Evolutionary conservation across 64 coral and sea anemone genomes (phyloP).

Genomic region (Anthopleura sola): DNA sequence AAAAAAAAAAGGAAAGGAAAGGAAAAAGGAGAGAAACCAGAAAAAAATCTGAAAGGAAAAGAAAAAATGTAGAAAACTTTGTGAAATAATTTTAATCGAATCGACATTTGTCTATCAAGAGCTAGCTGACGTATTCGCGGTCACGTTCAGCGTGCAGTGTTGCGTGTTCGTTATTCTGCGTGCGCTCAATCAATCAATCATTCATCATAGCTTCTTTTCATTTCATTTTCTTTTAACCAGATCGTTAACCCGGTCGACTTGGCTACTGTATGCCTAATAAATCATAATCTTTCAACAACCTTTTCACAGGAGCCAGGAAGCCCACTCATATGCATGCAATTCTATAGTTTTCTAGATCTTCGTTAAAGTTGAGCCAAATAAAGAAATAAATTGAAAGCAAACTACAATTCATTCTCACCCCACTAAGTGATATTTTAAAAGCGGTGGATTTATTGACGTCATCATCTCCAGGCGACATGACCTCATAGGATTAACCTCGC

Average conservation of each 20-base stretch:
- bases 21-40: no score
- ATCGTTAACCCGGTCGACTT: not conserved
- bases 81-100: not conserved
- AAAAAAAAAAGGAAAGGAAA: no score
- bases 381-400: not conserved
- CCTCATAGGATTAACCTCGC: not conserved
- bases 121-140: not conserved
- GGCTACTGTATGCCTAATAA: not conserved
- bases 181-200: not conserved
- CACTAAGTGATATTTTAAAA: not conserved
- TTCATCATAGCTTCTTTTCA: not conserved
- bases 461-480: constrained; percentile 5
- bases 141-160: not conserved
- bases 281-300: not conserved
- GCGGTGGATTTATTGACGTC: not conserved
- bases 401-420: not conserved
- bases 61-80: no score
- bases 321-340: no score
- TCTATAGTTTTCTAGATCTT: no score
- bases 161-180: not conserved
- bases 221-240: not conserved
- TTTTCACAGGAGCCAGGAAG: no score
- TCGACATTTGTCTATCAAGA: not conserved
- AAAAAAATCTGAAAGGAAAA: no score
- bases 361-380: not conserved